These are phyloP conservation scores for Iphiclides podalirius DNA, from an alignment of 2,888 invertebrate genomes.

Conservation along the genomic window DNA sequence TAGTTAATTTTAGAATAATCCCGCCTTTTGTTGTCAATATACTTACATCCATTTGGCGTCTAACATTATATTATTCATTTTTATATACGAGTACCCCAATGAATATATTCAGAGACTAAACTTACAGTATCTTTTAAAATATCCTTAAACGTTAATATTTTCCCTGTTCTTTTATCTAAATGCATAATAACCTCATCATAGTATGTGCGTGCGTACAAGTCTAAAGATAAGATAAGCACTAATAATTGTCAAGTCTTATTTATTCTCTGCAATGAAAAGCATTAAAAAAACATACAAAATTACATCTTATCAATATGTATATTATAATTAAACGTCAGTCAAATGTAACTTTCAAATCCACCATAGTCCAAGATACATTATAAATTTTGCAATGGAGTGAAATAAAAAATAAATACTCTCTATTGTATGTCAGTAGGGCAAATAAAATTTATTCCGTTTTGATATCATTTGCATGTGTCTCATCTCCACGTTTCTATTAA, in stretches of 20 bases:
- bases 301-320: too few relatives aligned
- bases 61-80: background rate
- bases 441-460: background rate
- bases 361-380: too few relatives aligned
- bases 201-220: background rate
- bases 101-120: too few relatives aligned
- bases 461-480: background rate
- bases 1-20: background rate
- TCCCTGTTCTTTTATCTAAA: background rate
- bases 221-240: background rate
- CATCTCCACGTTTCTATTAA: background rate
- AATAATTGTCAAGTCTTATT: background rate
- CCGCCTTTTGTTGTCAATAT: background rate
- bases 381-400: background rate
- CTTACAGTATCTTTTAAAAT: background rate
- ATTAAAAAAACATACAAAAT: too few relatives aligned
- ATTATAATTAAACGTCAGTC: too few relatives aligned
- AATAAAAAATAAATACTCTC: background rate
- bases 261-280: background rate
- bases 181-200: conserved; percentile 1
- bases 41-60: background rate
- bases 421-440: conserved; percentile 6
- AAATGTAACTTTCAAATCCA: too few relatives aligned
- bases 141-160: background rate
- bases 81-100: too few relatives aligned